Percentiles rank a stretch among this genome's conserved stretches.
Evolutionary conservation across 92 coral and sea anemone species (phyloP).

Genomic region (Epizoanthus fatuus): DNA sequence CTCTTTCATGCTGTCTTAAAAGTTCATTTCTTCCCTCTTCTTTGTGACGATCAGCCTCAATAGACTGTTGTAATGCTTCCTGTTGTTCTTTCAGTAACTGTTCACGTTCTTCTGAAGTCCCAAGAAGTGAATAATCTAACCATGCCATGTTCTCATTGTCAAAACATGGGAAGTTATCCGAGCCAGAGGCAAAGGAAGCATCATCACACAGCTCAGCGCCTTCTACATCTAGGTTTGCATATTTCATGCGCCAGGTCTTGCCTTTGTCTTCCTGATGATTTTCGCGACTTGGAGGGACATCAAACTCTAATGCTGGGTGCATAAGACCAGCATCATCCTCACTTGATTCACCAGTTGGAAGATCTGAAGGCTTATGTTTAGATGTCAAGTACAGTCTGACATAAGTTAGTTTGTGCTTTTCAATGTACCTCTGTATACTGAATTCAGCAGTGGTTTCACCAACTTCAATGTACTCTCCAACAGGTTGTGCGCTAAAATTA

Average conservation of each 20-base stretch:
- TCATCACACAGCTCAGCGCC: constrained; percentile 15
- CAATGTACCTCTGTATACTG: constrained; percentile 59
- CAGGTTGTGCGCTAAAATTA: constrained; percentile 48
- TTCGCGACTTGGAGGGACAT: neutral
- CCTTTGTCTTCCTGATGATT: constrained; percentile 31
- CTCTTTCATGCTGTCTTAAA: neutral
- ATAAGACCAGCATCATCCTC: constrained; percentile 28
- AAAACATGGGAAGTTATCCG: constrained; percentile 19
- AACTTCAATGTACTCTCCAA: constrained; percentile 42
- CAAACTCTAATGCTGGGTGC: constrained; percentile 19
- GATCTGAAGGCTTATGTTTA: neutral
- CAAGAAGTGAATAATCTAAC: constrained; percentile 33
- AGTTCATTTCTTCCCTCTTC: constrained; percentile 33
- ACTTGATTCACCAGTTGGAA: constrained; percentile 7
- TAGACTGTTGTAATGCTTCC: constrained; percentile 9
- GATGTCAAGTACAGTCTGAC: constrained; percentile 59
- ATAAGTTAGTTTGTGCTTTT: constrained; percentile 45
- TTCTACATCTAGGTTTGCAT: constrained; percentile 22
- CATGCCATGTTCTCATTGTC: constrained; percentile 19
- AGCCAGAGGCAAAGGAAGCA: neutral
- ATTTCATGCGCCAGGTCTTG: constrained; percentile 44
- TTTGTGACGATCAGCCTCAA: constrained; percentile 25
- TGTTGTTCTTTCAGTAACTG: constrained; percentile 39
- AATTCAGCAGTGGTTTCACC: constrained; percentile 28
- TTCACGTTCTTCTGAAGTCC: constrained; percentile 49